phyloP scores from a whole-genome alignment of 2,113 vertebrate genomes.

The Ciconia stormi region DNA sequence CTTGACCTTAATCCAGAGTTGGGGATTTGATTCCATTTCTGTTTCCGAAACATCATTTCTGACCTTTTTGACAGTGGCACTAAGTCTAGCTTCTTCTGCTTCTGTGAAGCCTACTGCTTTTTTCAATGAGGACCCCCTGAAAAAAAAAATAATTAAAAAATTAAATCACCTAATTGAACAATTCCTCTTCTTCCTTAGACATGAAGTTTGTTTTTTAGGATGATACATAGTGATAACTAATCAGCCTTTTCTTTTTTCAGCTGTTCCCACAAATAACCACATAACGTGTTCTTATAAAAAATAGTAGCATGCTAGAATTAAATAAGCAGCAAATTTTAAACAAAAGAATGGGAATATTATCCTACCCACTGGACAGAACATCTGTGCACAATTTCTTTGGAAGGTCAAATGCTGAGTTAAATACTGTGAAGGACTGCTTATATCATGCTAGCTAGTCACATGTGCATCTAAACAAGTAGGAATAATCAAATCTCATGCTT shows the following conservation, averaged over 20 bases:
- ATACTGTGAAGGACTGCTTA: neutral
- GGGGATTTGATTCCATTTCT: neutral
- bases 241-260: neutral
- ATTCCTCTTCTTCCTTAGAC: neutral
- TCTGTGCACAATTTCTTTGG: neutral
- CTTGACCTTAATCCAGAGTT: neutral
- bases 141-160: neutral
- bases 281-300: neutral
- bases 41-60: neutral
- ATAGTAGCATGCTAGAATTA: neutral
- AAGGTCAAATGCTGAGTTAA: slow-evolving; percentile 21
- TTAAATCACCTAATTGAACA: neutral
- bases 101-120: neutral
- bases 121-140: accelerated
- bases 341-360: neutral
- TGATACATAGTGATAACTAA: neutral
- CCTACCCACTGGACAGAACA: neutral
- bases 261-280: neutral
- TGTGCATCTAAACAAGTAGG: neutral
- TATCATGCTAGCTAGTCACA: neutral
- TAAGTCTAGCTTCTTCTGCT: neutral
- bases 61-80: neutral
- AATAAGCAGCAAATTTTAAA: neutral
- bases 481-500: slow-evolving; percentile 17
- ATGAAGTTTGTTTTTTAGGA: neutral